These are phyloP conservation scores for Apotomis capreana DNA, from an alignment of 2,888 invertebrate species.

Conservation along the genomic window DNA sequence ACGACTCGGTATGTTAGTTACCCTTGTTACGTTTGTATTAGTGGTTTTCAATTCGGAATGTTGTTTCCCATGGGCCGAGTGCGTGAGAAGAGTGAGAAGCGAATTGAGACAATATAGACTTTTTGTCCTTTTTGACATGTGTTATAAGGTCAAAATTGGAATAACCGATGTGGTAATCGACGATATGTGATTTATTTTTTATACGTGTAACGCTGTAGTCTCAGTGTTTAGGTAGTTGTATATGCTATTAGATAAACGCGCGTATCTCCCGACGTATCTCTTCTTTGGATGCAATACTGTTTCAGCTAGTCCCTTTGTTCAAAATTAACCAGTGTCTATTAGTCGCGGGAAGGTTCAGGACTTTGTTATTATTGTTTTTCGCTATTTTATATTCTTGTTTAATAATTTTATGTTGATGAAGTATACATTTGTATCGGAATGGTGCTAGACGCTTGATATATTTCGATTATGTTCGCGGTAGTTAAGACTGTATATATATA, in stretches of 20 bases:
- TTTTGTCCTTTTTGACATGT: conserved; percentile 43
- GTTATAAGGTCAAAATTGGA: conserved; percentile 46
- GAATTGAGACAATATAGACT: conserved; percentile 51
- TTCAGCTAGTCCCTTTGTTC: conserved; percentile 74
- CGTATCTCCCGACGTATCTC: conserved; percentile 63
- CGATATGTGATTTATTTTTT: conserved; percentile 76
- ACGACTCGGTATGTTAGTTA: conserved; percentile 68
- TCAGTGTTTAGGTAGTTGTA: conserved; percentile 70
- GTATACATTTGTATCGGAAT: conserved; percentile 79
- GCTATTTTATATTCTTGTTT: conserved; percentile 70
- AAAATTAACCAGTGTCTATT: conserved; percentile 70
- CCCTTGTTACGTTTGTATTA: conserved; percentile 68
- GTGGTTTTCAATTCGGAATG: conserved; percentile 54
- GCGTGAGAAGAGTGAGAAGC: conserved; percentile 39
- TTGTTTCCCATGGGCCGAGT: conserved; percentile 64
- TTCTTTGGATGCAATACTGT: conserved; percentile 72
- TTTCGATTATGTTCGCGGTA: conserved; percentile 70
- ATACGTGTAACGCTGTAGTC: conserved; percentile 71
- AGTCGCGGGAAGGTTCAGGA: conserved; percentile 52
- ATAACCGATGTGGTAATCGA: conserved; percentile 56
- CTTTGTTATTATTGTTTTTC: conserved; percentile 62
- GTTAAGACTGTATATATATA: conserved; percentile 50
- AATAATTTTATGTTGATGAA: conserved; percentile 78
- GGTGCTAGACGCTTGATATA: conserved; percentile 80
- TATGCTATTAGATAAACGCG: conserved; percentile 62